Evolutionary conservation across 2,888 invertebrate genomes (phyloP).

Genomic region (Tridacna gigas): DNA sequence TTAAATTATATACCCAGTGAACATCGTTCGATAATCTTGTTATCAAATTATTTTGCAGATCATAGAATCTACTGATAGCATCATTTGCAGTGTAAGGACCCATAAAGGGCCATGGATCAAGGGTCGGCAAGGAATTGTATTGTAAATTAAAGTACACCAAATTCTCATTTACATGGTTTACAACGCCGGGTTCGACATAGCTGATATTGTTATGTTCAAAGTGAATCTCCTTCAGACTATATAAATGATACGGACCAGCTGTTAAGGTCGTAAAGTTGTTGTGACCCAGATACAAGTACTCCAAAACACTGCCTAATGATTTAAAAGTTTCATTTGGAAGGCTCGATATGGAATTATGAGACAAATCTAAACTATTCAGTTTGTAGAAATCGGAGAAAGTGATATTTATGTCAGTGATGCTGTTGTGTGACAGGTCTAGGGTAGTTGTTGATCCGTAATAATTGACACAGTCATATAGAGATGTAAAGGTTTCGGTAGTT

Average conservation of each 20-base stretch:
- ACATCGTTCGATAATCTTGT: slow-evolving; percentile 52
- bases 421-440: slow-evolving; percentile 27
- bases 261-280: slow-evolving; percentile 37
- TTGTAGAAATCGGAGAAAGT: slow-evolving; percentile 36
- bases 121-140: slow-evolving; percentile 50
- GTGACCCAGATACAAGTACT: slow-evolving; percentile 34
- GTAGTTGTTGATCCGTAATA: not conserved
- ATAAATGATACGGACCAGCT: slow-evolving; percentile 34
- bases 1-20: slow-evolving; percentile 63
- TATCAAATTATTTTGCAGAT: slow-evolving; percentile 57
- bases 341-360: slow-evolving; percentile 39
- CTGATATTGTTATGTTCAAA: slow-evolving; percentile 60
- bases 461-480: not conserved
- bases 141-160: slow-evolving; percentile 51
- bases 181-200: slow-evolving; percentile 58
- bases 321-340: slow-evolving; percentile 48
- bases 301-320: slow-evolving; percentile 35
- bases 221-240: slow-evolving; percentile 37
- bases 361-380: slow-evolving; percentile 36
- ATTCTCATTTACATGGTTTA: slow-evolving; percentile 45
- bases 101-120: slow-evolving; percentile 69
- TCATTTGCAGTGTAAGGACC: slow-evolving; percentile 31
- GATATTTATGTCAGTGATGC: slow-evolving; percentile 22
- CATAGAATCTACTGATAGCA: slow-evolving; percentile 39
- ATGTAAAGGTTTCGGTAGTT: not conserved